phyloP scores from a whole-genome alignment of 2,113 vertebrate genomes.

The Pseudopodoces humilis region DNA sequence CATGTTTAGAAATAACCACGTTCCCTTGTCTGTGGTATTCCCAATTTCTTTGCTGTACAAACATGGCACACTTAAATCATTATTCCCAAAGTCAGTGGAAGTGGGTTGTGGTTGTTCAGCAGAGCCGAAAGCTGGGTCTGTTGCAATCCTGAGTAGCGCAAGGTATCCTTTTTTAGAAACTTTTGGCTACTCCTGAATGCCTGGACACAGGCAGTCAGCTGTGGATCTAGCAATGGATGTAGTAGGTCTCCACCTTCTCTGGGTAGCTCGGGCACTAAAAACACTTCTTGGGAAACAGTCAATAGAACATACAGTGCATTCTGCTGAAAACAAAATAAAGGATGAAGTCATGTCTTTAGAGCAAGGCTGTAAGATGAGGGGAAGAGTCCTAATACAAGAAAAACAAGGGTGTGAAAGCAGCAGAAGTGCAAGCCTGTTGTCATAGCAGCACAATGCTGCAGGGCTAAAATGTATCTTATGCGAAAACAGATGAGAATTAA shows the following conservation, averaged over 20 bases:
- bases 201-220: neutral
- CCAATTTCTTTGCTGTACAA: neutral
- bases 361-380: constrained; percentile 33
- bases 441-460: constrained; percentile 71
- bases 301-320: neutral
- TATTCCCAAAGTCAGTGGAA: neutral
- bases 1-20: neutral
- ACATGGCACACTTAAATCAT: neutral
- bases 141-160: accelerated
- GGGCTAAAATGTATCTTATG: constrained; percentile 66
- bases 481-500: constrained; percentile 67
- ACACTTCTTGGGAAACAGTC: neutral
- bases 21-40: neutral
- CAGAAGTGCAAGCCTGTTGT: constrained; percentile 66
- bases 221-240: neutral
- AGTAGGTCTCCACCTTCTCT: neutral
- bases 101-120: neutral
- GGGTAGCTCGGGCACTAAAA: neutral
- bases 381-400: constrained; percentile 59
- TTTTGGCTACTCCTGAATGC: neutral
- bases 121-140: neutral
- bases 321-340: neutral
- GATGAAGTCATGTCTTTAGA: constrained; percentile 35
- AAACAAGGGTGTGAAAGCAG: constrained; percentile 67
- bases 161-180: neutral